Percentiles rank a stretch among this genome's conserved stretches.
Conservation (phyloP, 2,113 vertebrate species). For the Orycteropus afer region DNA sequence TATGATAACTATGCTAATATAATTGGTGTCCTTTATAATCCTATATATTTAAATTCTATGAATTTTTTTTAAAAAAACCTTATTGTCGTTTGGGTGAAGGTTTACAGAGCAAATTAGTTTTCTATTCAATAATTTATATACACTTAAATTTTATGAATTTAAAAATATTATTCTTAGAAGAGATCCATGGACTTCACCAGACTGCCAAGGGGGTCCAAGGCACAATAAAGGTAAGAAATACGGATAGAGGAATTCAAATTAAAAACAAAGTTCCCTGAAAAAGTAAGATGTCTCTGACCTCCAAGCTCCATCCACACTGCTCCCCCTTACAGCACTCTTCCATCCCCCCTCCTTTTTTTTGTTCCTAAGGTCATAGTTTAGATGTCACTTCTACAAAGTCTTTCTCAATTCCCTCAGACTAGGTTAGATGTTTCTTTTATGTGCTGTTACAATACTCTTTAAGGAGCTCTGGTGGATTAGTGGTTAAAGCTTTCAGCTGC, state of each 20-base stretch:
- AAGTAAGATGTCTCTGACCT: not conserved
- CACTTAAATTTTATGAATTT: not conserved
- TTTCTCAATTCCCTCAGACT: not conserved
- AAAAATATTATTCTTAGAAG: not conserved
- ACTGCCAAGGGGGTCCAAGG: no score
- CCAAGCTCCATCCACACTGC: not conserved
- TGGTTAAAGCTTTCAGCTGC: no score
- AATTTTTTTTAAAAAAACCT: no score
- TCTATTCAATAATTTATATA: not conserved
- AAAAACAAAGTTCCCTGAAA: not conserved
- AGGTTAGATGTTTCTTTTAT: not conserved
- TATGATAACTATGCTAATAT: not conserved
- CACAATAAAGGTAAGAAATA: not conserved
- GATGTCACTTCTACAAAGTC: not conserved
- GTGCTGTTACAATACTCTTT: no score
- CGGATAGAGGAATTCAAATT: not conserved
- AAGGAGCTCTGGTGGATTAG: no score
- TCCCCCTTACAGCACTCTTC: not conserved
- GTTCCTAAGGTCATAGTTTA: not conserved
- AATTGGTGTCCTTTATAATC: not conserved
- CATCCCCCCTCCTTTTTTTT: not conserved
- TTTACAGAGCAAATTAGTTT: no score
- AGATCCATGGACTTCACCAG: no score
- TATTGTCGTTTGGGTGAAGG: no score
- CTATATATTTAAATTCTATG: no score